A percentile compares a stretch with the other conserved stretches of the same genome.
These are phyloP conservation scores for Lepidocyrtoides sp. DNA, from an alignment of 2,888 invertebrate genomes.

Conservation along the genomic window DNA sequence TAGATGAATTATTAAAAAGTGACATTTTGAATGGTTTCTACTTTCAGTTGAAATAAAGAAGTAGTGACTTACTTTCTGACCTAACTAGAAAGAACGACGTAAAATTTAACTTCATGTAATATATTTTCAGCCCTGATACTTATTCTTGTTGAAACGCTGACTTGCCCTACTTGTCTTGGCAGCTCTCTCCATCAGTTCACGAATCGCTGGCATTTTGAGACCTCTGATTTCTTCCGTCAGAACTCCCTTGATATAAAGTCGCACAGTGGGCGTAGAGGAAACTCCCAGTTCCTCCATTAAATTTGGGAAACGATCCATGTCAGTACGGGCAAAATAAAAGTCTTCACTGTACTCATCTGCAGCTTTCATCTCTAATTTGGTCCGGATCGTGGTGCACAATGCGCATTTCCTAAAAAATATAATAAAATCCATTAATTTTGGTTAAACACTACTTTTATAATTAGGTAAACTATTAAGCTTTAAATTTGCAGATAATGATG, in stretches of 20 bases:
- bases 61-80: too few species aligned
- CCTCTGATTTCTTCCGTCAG: slow-evolving; percentile 73
- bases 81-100: too few species aligned
- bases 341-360: slow-evolving; percentile 72
- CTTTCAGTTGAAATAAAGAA: too few species aligned
- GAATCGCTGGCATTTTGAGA: slow-evolving; percentile 58
- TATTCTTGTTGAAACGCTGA: slow-evolving; percentile 48
- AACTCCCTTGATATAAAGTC: slow-evolving; percentile 71
- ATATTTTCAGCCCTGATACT: slow-evolving; percentile 30
- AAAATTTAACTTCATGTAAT: neutral
- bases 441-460: too few species aligned
- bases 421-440: too few species aligned
- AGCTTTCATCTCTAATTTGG: slow-evolving; percentile 66
- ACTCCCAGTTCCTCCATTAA: slow-evolving; percentile 73
- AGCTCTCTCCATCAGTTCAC: slow-evolving; percentile 52
- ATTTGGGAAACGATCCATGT: slow-evolving; percentile 75
- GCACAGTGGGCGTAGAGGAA: slow-evolving; percentile 64
- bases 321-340: slow-evolving; percentile 79
- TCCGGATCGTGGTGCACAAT: slow-evolving; percentile 59
- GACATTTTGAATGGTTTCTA: too few species aligned
- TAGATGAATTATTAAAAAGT: too few species aligned
- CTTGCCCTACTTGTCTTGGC: slow-evolving; percentile 19
- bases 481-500: neutral
- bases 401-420: slow-evolving; percentile 62
- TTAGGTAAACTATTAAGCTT: too few species aligned